These are phyloP conservation scores for Drosophila nr. perissopoda DNA, from an alignment of 2,888 invertebrate species.

Conservation along the genomic window DNA sequence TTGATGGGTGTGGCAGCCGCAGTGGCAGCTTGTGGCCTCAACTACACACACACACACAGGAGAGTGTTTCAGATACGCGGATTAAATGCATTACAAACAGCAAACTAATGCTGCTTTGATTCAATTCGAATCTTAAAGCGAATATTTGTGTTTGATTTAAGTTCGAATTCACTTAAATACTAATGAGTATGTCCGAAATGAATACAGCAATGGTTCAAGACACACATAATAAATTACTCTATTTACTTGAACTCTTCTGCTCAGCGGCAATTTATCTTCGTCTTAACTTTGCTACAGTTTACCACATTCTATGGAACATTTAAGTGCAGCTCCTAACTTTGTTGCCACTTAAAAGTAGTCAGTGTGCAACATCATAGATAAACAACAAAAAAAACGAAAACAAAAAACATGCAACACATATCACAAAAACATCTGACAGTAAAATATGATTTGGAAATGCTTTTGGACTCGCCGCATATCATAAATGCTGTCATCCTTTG, in stretches of 20 bases:
- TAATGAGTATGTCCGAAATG: neutral
- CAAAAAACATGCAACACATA: neutral
- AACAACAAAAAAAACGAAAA: neutral
- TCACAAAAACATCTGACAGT: constrained; percentile 6
- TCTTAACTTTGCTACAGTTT: neutral
- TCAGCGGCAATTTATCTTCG: neutral
- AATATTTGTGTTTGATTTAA: neutral
- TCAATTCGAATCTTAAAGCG: neutral
- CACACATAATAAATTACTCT: neutral
- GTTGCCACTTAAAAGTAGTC: constrained; percentile 2
- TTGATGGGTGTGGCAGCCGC: constrained; percentile 14
- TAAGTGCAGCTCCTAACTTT: neutral
- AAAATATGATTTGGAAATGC: constrained; percentile 39
- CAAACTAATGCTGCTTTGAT: neutral
- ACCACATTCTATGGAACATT: neutral
- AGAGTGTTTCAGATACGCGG: neutral
- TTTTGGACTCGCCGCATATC: constrained; percentile 31
- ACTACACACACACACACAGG: neutral
- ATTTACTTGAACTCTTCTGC: neutral
- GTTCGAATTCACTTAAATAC: neutral
- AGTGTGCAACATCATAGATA: neutral
- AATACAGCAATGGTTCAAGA: no score
- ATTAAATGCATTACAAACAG: constrained; percentile 11
- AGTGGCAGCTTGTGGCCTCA: constrained; percentile 2
- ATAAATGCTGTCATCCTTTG: constrained; percentile 35